Conservation (phyloP, 2,888 invertebrate species). For the Gortyna flavago region DNA sequence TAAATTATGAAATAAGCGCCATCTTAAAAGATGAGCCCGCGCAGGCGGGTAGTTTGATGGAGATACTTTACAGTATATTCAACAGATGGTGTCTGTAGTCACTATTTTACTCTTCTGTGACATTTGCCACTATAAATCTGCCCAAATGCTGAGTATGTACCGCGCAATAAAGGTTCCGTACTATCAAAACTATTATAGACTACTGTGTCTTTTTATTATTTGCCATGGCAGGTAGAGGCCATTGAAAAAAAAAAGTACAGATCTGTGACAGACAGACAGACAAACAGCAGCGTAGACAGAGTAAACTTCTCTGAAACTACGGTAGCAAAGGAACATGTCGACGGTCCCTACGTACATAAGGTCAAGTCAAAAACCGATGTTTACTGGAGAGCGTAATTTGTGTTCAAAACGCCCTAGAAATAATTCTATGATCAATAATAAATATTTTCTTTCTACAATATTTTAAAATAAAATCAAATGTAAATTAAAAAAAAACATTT, state of each 20-base stretch:
- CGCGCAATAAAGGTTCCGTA: neutral
- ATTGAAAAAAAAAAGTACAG: neutral
- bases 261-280: neutral
- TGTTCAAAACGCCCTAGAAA: too few species aligned
- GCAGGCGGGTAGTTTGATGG: neutral
- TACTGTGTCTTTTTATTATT: neutral
- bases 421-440: too few species aligned
- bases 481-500: too few species aligned
- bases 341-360: too few species aligned
- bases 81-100: constrained; percentile 19
- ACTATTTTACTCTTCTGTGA: neutral
- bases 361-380: too few species aligned
- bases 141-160: neutral
- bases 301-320: too few species aligned
- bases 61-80: neutral
- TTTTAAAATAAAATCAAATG: too few species aligned
- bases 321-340: neutral
- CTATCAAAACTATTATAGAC: too few species aligned
- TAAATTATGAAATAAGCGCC: neutral
- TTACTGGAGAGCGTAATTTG: too few species aligned
- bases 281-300: too few species aligned
- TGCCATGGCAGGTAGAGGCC: neutral
- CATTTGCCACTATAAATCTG: neutral
- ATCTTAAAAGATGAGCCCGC: neutral
- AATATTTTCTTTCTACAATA: too few species aligned